Base-by-base conservation (phyloP, 2,113 vertebrate genomes). In the Hassar affinis region DNA sequence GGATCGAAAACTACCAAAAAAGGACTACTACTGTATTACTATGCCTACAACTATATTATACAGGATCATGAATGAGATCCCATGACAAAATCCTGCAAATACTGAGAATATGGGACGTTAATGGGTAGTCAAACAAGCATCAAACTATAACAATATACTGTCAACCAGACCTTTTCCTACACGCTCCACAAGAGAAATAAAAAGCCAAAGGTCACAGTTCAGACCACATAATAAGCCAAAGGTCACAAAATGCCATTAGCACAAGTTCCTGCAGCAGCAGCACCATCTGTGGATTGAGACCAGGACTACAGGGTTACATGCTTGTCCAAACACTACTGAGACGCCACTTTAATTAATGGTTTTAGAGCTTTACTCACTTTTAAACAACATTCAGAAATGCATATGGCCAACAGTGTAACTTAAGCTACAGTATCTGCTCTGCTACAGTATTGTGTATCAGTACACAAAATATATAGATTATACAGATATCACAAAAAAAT, bases 201-300 rank as follows among this genome's bases (percentile, higher is more conserved):
- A 72, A 49, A 47, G 7, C 14, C 6, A 51, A 27, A 74, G 14
- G 45, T 49, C 47, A 51, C n/a, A 49, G 51, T 2, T 51, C 14
- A 30, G 71, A 76, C 52, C 76, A 61, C 64, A 61, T 22, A 6
- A 82, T 27, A 83, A n/a, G 72, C 45, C 82, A 86, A 81, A 81
- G 82, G 82, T 78, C 82, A 81, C 20, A 75, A 17, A 27, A 33
- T 0, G 12, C n/a, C 42, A 57, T 47, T 49, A 45, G 38, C 8
- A 33, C 25, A 33, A 20, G 59, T 82, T 80, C 59, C 52, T 85
- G 72, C 69, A 76, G 64, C 61, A 51, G 38, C 80, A 87, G 83
- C 56, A 47, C 79, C 83, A 85, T 87, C 84, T 83, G 62, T 79
- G 74, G 86, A 69, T 47, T 11, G 25, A 51, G 20, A 22, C 22